A percentile compares a stretch with the other conserved stretches of the same genome.
These are phyloP conservation scores for Antechinus stuartii DNA, from an alignment of 2,113 vertebrate genomes.

Conservation along the genomic window DNA sequence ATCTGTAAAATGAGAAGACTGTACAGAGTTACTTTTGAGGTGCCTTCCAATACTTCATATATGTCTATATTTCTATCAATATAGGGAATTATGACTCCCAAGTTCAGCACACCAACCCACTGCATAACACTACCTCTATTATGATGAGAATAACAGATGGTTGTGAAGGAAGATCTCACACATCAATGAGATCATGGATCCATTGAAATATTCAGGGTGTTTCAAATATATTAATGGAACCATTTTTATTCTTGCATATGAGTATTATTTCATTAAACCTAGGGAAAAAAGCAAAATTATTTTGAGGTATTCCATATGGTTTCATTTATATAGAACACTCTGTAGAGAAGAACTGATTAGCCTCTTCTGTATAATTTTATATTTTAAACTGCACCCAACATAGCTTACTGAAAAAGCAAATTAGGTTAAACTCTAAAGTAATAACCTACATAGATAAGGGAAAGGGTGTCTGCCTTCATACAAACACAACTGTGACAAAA, in stretches of 20 bases:
- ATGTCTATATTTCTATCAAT: background rate
- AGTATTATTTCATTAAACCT: background rate
- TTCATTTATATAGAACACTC: background rate
- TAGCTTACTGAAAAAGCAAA: slow-evolving; percentile 19
- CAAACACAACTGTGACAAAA: background rate
- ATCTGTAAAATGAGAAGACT: background rate
- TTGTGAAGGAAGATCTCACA: background rate
- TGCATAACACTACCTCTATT: background rate
- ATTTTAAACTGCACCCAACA: background rate
- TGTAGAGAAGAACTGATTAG: slow-evolving; percentile 23
- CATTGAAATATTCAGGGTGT: slow-evolving; percentile 1
- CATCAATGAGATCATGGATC: background rate
- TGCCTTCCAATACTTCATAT: background rate
- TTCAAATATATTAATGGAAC: background rate
- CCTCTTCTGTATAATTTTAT: background rate
- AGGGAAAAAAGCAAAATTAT: background rate
- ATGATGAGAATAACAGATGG: background rate
- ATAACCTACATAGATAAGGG: background rate
- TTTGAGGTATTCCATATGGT: slow-evolving; percentile 1
- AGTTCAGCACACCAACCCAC: background rate
- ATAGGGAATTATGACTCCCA: background rate
- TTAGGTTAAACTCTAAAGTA: slow-evolving; percentile 31
- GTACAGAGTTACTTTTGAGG: background rate
- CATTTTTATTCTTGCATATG: background rate
- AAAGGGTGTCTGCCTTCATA: background rate